Evolutionary conservation across 2,888 invertebrate genomes (phyloP), one percentile per base, ranked within the genome.

Genomic region (Drosophila aldrichi): DNA sequence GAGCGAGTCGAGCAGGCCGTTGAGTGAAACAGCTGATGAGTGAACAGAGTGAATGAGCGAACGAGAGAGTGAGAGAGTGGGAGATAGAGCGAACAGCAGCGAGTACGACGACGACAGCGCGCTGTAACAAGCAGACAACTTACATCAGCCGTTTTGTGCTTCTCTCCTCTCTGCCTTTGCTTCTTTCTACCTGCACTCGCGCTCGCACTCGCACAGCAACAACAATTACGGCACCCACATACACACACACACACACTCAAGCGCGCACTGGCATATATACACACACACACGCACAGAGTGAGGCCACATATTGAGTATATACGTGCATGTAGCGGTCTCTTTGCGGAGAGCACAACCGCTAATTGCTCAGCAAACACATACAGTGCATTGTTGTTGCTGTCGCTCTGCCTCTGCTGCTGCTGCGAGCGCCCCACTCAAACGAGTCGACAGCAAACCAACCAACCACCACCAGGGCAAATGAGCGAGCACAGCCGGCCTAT

Each of bases 1-100:
- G 88, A 86, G 85, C 81, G 80, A 80, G 78, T 41, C 56, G 65
- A 61, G 65, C 54, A 63, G 61, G 60, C 43, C 41, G 52, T 81
- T 70, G 81, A 84, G 88, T 81, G 85, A 77, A 84, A 88, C 85
- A 85, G 81, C 79, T 85, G 83, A 81, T 81, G 75, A 64, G 67
- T 51, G 48, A 48, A n/a, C n/a, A n/a, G n/a, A n/a, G n/a, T n/a
- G n/a, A n/a, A n/a, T n/a, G n/a, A 60, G 14, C 29, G 43, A 40
- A 52, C 55, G 56, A 46, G 69, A 68, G 58, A 46, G 25, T 16
- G 34, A 20, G 44, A 46, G 34, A 38, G 22, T n/a, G 57, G 44
- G 62, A 18, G 32, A 49, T 12, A 32, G 32, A 49, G 14, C 32
- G 49, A 49, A 32, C 49, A 48, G 48, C 58, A 59, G 63, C 34